Base-by-base conservation (phyloP, 1,140 invertebrate genomes). In the Brevipalpus yothersi region DNA sequence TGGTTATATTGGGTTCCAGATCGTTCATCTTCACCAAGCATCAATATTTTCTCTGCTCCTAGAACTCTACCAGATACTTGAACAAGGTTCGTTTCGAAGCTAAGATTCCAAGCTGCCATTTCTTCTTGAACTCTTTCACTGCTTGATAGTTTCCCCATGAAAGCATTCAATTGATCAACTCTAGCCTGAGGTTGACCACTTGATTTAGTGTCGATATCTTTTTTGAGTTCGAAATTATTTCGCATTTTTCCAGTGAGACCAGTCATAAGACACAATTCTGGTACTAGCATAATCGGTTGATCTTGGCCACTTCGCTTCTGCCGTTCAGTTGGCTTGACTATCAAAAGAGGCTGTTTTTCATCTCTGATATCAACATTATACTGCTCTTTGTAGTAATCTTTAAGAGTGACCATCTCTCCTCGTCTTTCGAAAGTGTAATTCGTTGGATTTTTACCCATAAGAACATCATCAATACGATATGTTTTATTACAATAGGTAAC, bases 401-500 rank as follows among this genome's bases (percentile, higher is more conserved):
- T 11, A 49, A 65, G 60, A n/a, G 58, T 31, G 1, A 62, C 53
- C 21, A 66, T 62, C 9, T 69, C 71, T 45, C 66, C 63, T 31
- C 63, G 64, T 31, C 58, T 63, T 5, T 65, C 60, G 61, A 75
- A 75, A 1, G 64, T 67, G 23, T 17, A 54, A 4, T 23, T 54
- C 39, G 66, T 60, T 5, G 73, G n/a, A n/a, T n/a, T n/a, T n/a
- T n/a, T n/a, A n/a, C n/a, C n/a, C n/a, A n/a, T n/a, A n/a, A n/a
- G n/a, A 72, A 57, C 71, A 63, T 75, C 74, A 67, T 75, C 73
- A 53, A 76, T 66, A 41, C 67, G 56, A 61, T 75, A 75, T 31
- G 72, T 75, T 57, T 69, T 71, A 59, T 76, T 75, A 63, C 75
- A 75, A 65, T 76, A 75, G 1, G 69, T 58, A 5, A 73, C 73